These are phyloP conservation scores for Pipra filicauda DNA, from an alignment of 2,113 vertebrate species.

Conservation along the genomic window DNA sequence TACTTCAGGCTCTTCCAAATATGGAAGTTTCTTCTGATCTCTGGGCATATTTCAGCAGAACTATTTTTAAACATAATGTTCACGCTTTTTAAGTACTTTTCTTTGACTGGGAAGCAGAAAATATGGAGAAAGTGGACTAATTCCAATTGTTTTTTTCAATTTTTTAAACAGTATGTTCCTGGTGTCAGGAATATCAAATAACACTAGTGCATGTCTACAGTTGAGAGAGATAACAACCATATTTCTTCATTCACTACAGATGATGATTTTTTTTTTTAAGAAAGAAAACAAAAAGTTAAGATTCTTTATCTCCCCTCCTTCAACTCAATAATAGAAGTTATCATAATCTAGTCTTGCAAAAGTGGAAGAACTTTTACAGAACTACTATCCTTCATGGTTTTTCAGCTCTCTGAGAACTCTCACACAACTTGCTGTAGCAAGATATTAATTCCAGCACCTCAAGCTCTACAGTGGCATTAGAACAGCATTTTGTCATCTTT, in stretches of 20 bases:
- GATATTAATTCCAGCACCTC: not conserved
- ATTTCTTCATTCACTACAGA: not conserved
- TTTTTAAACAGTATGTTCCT: slow-evolving; percentile 2
- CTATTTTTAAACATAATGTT: slow-evolving; percentile 52
- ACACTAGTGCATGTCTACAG: not conserved
- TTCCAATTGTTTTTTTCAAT: not conserved
- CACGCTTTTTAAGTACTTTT: slow-evolving; percentile 41
- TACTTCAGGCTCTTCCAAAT: slow-evolving; percentile 59
- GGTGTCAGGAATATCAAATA: slow-evolving; percentile 25
- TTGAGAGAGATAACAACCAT: not conserved
- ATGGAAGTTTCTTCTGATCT: slow-evolving; percentile 58
- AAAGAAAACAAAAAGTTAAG: not conserved
- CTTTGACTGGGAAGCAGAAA: slow-evolving; percentile 30
- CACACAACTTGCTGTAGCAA: not conserved
- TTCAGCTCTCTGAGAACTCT: not conserved
- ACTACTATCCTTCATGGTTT: not conserved
- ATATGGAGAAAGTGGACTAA: not conserved
- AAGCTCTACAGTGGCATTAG: not conserved
- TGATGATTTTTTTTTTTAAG: not conserved
- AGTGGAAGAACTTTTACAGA: not conserved
- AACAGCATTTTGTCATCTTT: not conserved
- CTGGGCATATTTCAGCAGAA: slow-evolving; percentile 30
- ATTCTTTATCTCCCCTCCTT: not conserved
- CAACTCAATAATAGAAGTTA: not conserved
- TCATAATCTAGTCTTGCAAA: not conserved